phyloP scores from a whole-genome alignment of 1,140 invertebrate genomes.

The Drosophila novamexicana region DNA sequence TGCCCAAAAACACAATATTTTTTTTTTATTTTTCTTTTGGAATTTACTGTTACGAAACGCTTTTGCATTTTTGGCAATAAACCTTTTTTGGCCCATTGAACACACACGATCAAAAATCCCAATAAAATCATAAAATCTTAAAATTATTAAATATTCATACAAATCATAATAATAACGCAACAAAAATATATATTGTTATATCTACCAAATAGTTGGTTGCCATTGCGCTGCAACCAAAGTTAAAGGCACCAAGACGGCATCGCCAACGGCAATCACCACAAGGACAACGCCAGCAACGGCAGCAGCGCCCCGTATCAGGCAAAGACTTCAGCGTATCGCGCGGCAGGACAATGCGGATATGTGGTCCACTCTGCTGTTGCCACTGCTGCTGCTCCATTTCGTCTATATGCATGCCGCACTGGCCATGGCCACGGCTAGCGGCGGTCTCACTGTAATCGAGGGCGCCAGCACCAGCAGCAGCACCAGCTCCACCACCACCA shows the following conservation, averaged over 20 bases:
- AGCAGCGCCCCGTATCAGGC: conserved; percentile 2
- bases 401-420: conserved; percentile 36
- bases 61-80: conserved; percentile 36
- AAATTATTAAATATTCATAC: conserved; percentile 21
- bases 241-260: conserved; percentile 69
- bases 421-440: conserved; percentile 50
- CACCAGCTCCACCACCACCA: conserved; percentile 6
- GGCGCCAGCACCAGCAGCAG: conserved; percentile 27
- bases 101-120: conserved; percentile 43
- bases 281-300: conserved; percentile 9
- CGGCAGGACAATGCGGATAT: conserved; percentile 55
- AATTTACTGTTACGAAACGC: conserved; percentile 6
- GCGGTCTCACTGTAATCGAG: conserved; percentile 56
- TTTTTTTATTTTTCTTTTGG: conserved; percentile 23
- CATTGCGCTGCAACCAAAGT: conserved; percentile 70
- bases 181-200: conserved; percentile 9
- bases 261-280: conserved; percentile 19
- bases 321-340: conserved; percentile 1
- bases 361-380: conserved; percentile 57
- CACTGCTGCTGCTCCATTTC: conserved; percentile 52
- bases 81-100: conserved; percentile 35
- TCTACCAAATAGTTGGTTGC: conserved; percentile 62
- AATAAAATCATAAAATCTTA: conserved; percentile 8
- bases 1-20: conserved; percentile 1
- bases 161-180: conserved; percentile 10